phyloP scores from a whole-genome alignment of 2,113 vertebrate genomes.

The Chaenocephalus aceratus region DNA sequence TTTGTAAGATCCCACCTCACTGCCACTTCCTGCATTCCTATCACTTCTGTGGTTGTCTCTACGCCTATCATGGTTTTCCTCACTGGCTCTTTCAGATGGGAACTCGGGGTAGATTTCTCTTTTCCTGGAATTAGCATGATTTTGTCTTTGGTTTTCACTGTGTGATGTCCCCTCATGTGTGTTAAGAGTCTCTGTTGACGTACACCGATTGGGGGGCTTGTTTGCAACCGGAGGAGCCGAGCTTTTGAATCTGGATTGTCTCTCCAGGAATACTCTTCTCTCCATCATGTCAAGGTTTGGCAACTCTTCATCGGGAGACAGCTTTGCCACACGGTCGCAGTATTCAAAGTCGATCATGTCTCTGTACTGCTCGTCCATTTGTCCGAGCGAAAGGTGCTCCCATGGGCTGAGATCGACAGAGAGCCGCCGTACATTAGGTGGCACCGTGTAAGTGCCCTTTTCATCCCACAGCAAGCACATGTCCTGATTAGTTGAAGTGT shows the following conservation, averaged over 20 bases:
- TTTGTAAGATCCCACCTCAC: conserved; percentile 67
- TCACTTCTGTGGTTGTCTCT: neutral
- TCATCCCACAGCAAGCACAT: conserved; percentile 75
- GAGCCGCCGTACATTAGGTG: conserved; percentile 49
- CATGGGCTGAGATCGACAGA: conserved; percentile 59
- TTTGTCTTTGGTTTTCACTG: conserved; percentile 33
- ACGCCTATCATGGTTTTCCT: neutral
- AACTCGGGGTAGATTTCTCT: conserved; percentile 32
- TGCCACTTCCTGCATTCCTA: conserved; percentile 11
- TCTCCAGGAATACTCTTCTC: conserved; percentile 64
- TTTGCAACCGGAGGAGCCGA: conserved; percentile 67
- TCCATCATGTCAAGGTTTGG: conserved; percentile 74
- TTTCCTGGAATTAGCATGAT: conserved; percentile 30
- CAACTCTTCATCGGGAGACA: conserved; percentile 58
- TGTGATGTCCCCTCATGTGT: conserved; percentile 30
- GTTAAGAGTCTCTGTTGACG: conserved; percentile 32
- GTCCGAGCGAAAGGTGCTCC: conserved; percentile 46
- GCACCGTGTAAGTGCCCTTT: conserved; percentile 44
- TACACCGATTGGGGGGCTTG: conserved; percentile 50
- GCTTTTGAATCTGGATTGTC: conserved; percentile 64
- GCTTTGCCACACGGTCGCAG: conserved; percentile 50
- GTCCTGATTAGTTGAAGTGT: conserved; percentile 63
- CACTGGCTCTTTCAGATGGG: conserved; percentile 12
- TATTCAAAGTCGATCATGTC: conserved; percentile 70
- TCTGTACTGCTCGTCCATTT: conserved; percentile 56